phyloP scores from a whole-genome alignment of 2,797 vertebrate species.

The Myotis daubentonii region DNA sequence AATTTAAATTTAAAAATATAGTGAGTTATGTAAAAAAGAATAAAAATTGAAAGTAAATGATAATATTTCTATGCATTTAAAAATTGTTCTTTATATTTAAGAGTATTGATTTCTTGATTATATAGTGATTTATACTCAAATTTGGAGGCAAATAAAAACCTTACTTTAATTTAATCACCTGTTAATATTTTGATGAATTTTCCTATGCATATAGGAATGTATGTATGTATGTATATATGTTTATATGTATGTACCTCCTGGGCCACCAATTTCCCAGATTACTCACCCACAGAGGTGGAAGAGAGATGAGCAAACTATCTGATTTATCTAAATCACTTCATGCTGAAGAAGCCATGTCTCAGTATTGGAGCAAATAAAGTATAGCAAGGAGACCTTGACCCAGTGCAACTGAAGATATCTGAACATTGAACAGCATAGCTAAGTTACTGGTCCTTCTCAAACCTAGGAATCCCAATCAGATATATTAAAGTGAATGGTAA shows the following conservation, averaged over 20 bases:
- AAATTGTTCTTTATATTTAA: not conserved
- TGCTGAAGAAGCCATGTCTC: not conserved
- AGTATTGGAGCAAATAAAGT: not conserved
- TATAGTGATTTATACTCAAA: conserved; percentile 29
- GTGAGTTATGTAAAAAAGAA: not conserved
- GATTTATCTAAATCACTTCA: not conserved
- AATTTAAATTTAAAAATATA: no score
- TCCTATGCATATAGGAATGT: not conserved
- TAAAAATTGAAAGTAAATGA: not conserved
- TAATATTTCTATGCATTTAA: conserved; percentile 15
- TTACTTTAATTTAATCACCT: conserved; percentile 9
- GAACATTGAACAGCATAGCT: not conserved
- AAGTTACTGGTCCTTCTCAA: not conserved
- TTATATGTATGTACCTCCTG: not conserved
- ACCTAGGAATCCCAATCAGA: not conserved
- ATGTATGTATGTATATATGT: not conserved
- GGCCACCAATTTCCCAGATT: not conserved
- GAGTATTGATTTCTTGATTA: conserved; percentile 39
- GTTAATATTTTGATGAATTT: not conserved
- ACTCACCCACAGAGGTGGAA: not conserved
- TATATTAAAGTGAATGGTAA: not conserved
- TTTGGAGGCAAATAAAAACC: not conserved
- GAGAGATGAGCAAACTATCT: not conserved
- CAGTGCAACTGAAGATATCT: not conserved
- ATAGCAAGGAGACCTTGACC: not conserved